These are phyloP conservation scores for Mareca penelope DNA, from an alignment of 2,797 vertebrate genomes.

Conservation along the genomic window DNA sequence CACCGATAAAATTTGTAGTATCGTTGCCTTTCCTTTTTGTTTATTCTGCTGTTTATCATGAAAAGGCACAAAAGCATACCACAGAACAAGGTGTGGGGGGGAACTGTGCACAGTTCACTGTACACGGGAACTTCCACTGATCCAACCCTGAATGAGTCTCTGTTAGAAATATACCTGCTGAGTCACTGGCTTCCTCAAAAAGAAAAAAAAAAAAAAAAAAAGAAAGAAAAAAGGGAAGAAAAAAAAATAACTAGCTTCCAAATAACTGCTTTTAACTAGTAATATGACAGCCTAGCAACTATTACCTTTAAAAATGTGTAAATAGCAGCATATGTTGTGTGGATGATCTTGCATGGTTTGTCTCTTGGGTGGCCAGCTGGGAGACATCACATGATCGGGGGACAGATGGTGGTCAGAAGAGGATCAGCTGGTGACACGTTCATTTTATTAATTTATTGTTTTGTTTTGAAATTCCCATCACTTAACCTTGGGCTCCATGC, in stretches of 20 bases:
- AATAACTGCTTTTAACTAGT: conserved; percentile 41
- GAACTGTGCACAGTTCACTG: neutral
- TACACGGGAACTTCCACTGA: neutral
- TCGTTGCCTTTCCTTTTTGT: neutral
- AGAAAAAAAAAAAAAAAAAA: neutral
- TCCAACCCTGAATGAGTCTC: neutral
- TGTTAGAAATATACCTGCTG: conserved; percentile 53
- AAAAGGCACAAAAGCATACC: conserved; percentile 1
- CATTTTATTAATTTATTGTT: conserved; percentile 66
- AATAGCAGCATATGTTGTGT: conserved; percentile 68
- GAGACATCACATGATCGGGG: conserved; percentile 65
- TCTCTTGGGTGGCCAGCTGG: conserved; percentile 70
- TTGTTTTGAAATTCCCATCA: conserved; percentile 31
- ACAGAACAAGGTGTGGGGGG: neutral
- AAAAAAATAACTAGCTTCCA: conserved; percentile 10
- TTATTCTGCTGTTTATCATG: neutral
- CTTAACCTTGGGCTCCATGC: conserved; percentile 28
- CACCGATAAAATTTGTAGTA: neutral
- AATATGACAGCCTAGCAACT: conserved; percentile 49
- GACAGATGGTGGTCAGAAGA: conserved; percentile 74
- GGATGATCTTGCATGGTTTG: conserved; percentile 58
- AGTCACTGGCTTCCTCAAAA: conserved; percentile 35
- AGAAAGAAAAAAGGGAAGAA: neutral
- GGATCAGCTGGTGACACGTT: conserved; percentile 68
- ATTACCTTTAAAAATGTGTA: conserved; percentile 68